These are phyloP conservation scores for Lamprologus speciosus DNA, from an alignment of 2,113 vertebrate species.

Conservation along the genomic window DNA sequence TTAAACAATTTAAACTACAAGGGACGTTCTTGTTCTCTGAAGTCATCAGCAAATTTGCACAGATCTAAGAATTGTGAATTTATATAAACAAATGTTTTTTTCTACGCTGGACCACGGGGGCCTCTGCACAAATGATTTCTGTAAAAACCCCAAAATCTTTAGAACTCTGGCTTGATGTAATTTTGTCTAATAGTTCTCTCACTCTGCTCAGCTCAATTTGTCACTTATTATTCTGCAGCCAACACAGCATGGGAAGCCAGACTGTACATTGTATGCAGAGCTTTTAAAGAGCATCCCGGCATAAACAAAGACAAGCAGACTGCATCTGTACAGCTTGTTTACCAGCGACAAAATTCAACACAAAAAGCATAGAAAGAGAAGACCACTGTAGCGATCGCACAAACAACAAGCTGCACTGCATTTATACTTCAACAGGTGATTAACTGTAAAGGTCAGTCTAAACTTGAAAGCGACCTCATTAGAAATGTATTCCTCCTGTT, in stretches of 20 bases:
- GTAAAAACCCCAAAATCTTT: background rate
- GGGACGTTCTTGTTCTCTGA: background rate
- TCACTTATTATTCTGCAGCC: background rate
- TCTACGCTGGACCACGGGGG: background rate
- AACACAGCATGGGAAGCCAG: background rate
- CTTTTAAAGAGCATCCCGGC: conserved; percentile 61
- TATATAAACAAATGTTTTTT: background rate
- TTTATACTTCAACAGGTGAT: background rate
- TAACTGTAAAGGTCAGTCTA: background rate
- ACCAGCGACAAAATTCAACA: background rate
- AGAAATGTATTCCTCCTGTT: background rate
- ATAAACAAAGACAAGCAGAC: background rate
- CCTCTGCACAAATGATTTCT: background rate
- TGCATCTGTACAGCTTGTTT: background rate
- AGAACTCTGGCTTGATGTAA: background rate
- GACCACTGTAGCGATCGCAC: background rate
- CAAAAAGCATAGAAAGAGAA: background rate
- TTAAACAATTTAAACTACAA: background rate
- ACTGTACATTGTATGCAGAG: background rate
- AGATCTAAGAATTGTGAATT: background rate
- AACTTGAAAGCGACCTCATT: background rate
- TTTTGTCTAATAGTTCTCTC: background rate
- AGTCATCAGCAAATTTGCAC: background rate
- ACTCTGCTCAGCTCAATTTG: background rate
- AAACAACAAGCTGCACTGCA: background rate